Conservation (phyloP, 92 coral and sea anemone species). For the Epizoanthus fatuus region DNA sequence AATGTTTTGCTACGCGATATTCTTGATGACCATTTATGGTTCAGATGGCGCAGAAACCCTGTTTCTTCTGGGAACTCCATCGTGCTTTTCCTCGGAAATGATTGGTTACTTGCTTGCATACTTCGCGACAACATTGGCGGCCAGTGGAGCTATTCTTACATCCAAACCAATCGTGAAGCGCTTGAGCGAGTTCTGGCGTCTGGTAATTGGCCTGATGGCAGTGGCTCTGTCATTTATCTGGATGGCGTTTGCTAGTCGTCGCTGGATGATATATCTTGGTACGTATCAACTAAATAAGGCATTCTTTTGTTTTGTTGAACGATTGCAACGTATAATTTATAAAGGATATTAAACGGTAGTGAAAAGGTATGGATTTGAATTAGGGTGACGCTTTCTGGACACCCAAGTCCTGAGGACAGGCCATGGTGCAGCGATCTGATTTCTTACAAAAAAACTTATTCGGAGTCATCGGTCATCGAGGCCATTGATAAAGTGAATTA, state of each 20-base stretch:
- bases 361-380: too few species aligned
- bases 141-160: background rate
- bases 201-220: background rate
- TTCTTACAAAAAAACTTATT: too few species aligned
- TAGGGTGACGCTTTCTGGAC: too few species aligned
- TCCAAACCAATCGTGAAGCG: background rate
- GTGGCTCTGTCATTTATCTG: background rate
- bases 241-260: background rate
- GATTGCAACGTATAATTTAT: too few species aligned
- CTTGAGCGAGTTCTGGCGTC: background rate
- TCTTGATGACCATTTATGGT: background rate
- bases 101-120: background rate
- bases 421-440: too few species aligned
- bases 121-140: background rate
- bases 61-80: background rate
- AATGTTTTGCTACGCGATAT: background rate
- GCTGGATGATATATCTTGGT: conserved; percentile 4
- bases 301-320: too few species aligned
- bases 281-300: background rate
- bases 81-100: conserved; percentile 1
- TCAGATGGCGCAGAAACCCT: background rate
- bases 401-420: too few species aligned
- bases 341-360: too few species aligned
- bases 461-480: too few species aligned
- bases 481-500: too few species aligned